Percentiles rank a stretch among this genome's conserved stretches.
These are phyloP conservation scores for Pavo muticus DNA, from an alignment of 2,113 vertebrate species.

Conservation along the genomic window DNA sequence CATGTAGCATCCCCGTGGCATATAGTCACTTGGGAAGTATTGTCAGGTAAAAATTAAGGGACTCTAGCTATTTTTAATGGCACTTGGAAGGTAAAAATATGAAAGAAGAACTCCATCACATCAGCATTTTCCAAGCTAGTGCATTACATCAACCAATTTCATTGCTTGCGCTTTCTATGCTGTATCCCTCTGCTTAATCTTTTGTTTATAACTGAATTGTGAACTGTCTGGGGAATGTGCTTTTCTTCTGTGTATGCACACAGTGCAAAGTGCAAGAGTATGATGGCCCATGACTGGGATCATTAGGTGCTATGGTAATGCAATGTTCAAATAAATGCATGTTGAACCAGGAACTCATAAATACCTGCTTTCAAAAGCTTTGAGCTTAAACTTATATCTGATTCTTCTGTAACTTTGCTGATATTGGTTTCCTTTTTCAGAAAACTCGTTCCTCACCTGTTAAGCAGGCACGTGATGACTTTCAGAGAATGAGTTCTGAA, in stretches of 20 bases:
- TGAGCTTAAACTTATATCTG: not conserved
- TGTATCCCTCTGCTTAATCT: not conserved
- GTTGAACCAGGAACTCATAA: not conserved
- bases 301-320: not conserved
- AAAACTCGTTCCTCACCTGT: not conserved
- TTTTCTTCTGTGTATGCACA: not conserved
- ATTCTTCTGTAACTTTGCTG: constrained; percentile 15
- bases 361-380: not conserved
- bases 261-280: not conserved
- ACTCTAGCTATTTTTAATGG: not conserved
- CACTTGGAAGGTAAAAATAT: not conserved
- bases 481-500: not conserved
- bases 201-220: not conserved
- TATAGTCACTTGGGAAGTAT: constrained; percentile 34
- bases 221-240: not conserved
- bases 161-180: not conserved
- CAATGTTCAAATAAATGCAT: not conserved
- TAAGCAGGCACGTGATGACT: not conserved
- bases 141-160: not conserved
- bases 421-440: constrained; percentile 20
- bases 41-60: not conserved
- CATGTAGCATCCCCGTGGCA: not conserved
- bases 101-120: not conserved
- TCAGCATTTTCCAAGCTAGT: not conserved
- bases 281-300: not conserved